These are phyloP conservation scores for Halictus quadricinctus DNA, from an alignment of 2,888 invertebrate genomes.

Conservation along the genomic window DNA sequence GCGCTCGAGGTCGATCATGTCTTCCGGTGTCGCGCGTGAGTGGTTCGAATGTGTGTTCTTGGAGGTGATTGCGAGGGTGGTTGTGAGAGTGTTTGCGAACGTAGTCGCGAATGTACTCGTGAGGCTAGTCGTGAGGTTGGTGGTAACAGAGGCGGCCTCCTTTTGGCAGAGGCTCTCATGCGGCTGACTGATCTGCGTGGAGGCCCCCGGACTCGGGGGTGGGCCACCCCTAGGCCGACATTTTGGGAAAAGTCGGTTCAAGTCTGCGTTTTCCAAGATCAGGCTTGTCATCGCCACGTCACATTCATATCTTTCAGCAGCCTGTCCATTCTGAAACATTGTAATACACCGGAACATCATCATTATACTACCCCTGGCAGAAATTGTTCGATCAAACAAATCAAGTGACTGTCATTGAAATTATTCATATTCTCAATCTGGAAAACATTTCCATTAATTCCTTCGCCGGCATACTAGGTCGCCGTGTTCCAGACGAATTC, in stretches of 20 bases:
- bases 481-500: not conserved
- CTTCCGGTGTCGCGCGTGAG: conserved; percentile 71
- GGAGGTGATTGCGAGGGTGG: conserved; percentile 69
- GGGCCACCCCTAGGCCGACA: conserved; percentile 82
- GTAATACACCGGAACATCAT: conserved; percentile 12
- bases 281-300: conserved; percentile 82
- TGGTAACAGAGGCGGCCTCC: conserved; percentile 70
- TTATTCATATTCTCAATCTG: not conserved
- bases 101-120: conserved; percentile 66
- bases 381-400: not conserved
- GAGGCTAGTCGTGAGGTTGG: conserved; percentile 63
- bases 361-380: not conserved
- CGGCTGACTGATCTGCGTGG: conserved; percentile 76
- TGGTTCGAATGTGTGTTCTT: conserved; percentile 60
- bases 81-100: conserved; percentile 63
- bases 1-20: conserved; percentile 81
- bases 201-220: conserved; percentile 78
- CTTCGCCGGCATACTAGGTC: not conserved
- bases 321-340: conserved; percentile 75
- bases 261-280: conserved; percentile 82
- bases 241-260: conserved; percentile 82
- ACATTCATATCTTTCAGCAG: conserved; percentile 75
- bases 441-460: not conserved
- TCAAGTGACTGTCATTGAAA: not conserved
- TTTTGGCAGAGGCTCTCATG: conserved; percentile 77